Percentiles rank a stretch among this genome's conserved stretches.
Conservation (phyloP, 2,888 invertebrate species). For the Pollenia griseotomentosa region DNA sequence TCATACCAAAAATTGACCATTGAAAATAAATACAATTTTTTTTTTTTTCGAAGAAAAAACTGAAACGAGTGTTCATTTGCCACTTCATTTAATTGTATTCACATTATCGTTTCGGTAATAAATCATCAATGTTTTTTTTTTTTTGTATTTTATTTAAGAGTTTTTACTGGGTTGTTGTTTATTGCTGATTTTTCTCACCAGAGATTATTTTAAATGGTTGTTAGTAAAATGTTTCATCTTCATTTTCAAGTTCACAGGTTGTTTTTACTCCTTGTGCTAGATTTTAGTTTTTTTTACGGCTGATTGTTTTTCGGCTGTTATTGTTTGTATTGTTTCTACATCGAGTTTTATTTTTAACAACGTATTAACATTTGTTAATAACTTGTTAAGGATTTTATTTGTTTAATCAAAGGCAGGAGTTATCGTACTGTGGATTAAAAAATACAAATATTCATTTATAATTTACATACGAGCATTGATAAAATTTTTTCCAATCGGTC, state of each 20-base stretch:
- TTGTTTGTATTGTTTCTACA: slow-evolving; percentile 7
- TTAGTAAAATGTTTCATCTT: slow-evolving; percentile 65
- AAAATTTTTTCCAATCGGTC: too few relatives aligned
- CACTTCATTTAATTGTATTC: slow-evolving; percentile 79
- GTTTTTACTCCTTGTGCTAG: slow-evolving; percentile 4
- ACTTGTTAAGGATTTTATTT: neutral
- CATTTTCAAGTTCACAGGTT: slow-evolving; percentile 65
- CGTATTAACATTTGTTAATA: slow-evolving; percentile 68
- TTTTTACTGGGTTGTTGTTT: slow-evolving; percentile 76
- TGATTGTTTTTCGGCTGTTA: slow-evolving; percentile 28
- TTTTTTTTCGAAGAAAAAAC: slow-evolving; percentile 31
- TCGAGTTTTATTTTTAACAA: slow-evolving; percentile 37
- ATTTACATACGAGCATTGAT: too few relatives aligned
- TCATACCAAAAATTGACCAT: slow-evolving; percentile 61
- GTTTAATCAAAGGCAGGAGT: too few relatives aligned
- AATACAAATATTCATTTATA: too few relatives aligned
- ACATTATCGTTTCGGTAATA: slow-evolving; percentile 72
- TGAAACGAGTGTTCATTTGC: slow-evolving; percentile 81
- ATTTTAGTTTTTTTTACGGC: neutral
- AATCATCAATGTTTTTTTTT: slow-evolving; percentile 67
- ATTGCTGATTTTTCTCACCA: slow-evolving; percentile 72
- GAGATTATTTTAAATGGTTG: slow-evolving; percentile 65
- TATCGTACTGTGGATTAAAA: too few relatives aligned
- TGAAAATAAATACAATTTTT: slow-evolving; percentile 64
- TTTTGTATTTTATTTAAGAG: slow-evolving; percentile 74